Conservation (phyloP, 2,113 vertebrate species). For the Mirounga angustirostris region DNA sequence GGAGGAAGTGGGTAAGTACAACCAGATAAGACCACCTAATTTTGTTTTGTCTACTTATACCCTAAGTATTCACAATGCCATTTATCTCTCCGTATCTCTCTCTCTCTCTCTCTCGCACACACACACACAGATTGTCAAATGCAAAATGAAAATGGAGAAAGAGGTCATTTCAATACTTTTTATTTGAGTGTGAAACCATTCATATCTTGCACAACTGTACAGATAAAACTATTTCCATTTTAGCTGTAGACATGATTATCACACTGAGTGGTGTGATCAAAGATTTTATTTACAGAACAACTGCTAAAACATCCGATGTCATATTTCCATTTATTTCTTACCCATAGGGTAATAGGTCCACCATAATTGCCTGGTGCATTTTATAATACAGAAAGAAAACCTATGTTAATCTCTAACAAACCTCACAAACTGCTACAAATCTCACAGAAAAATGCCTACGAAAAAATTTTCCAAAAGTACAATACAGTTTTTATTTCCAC, state of each 20-base stretch:
- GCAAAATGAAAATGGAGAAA: constrained; percentile 72
- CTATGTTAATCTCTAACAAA: constrained; percentile 98
- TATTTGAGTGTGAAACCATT: constrained; percentile 92
- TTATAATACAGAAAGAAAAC: constrained; percentile 96
- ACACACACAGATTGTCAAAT: neutral
- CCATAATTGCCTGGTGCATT: constrained; percentile 96
- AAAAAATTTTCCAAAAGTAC: constrained; percentile 90
- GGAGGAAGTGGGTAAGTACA: neutral
- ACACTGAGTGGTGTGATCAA: constrained; percentile 92
- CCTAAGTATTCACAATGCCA: neutral
- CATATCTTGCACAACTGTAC: constrained; percentile 91
- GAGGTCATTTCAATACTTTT: constrained; percentile 84
- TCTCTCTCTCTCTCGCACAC: neutral
- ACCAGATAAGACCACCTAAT: neutral
- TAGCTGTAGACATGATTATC: constrained; percentile 92
- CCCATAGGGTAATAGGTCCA: constrained; percentile 99
- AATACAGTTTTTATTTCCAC: constrained; percentile 89
- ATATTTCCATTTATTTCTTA: constrained; percentile 98
- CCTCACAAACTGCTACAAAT: constrained; percentile 94
- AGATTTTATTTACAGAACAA: constrained; percentile 99
- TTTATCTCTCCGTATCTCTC: neutral
- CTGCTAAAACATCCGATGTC: constrained; percentile 94
- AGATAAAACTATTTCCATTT: constrained; percentile 93
- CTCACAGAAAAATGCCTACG: constrained; percentile 92
- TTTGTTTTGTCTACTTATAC: neutral